Conservation (phyloP, 2,797 vertebrate species). For the Falco peregrinus region DNA sequence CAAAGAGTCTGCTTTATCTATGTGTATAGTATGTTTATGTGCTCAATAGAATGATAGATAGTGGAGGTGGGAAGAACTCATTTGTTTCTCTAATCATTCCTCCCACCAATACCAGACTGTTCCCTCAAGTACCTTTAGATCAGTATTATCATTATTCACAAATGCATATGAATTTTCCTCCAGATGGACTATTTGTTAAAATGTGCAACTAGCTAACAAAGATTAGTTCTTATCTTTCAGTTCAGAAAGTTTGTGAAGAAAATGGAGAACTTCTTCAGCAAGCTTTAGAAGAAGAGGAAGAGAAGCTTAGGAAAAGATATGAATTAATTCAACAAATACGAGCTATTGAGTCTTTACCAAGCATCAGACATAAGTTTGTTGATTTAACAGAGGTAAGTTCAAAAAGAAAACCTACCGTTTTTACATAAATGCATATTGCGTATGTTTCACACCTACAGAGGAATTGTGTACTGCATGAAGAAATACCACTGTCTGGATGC, state of each 20-base stretch:
- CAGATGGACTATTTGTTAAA: conserved; percentile 45
- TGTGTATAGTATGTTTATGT: not conserved
- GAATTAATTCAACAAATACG: conserved; percentile 84
- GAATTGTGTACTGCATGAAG: not conserved
- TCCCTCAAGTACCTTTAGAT: conserved; percentile 39
- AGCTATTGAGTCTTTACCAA: conserved; percentile 79
- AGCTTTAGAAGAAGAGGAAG: conserved; percentile 80
- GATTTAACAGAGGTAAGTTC: conserved; percentile 87
- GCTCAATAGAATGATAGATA: conserved; percentile 11
- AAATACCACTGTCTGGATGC: not conserved
- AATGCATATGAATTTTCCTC: conserved; percentile 11
- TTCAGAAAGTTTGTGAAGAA: conserved; percentile 86
- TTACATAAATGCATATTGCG: not conserved
- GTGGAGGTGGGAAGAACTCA: conserved; percentile 9
- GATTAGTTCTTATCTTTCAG: conserved; percentile 73
- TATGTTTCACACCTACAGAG: not conserved
- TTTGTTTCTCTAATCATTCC: conserved; percentile 46
- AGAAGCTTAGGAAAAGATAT: conserved; percentile 79
- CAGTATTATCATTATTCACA: conserved; percentile 1
- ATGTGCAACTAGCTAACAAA: conserved; percentile 1
- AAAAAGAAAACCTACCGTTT: not conserved
- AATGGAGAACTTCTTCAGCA: conserved; percentile 80
- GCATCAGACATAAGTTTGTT: conserved; percentile 77
- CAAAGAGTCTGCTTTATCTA: not conserved
- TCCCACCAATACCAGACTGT: conserved; percentile 45